Base-by-base conservation (phyloP, 2,797 vertebrate genomes). In the Trachops cirrhosus region DNA sequence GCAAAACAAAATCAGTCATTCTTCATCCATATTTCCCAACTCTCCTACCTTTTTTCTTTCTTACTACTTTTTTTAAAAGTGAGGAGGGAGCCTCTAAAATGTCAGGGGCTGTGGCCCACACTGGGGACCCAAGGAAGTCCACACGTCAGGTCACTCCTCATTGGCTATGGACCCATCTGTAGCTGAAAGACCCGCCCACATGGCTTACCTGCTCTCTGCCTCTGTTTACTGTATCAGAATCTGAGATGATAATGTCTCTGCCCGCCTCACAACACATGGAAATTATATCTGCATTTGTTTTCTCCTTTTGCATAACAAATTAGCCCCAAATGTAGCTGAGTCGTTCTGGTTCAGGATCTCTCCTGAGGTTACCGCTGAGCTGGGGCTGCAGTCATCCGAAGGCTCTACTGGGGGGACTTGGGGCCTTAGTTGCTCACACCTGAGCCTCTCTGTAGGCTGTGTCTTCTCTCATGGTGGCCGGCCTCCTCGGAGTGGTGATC, bases 341-440 rank as follows among this genome's bases (percentile, higher is more conserved):
- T n/a, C 15, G 74, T 39, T 75, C 59, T 70, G 78, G 74, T 22
- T 57, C 7, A 34, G 74, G 9, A 8, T 50, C 79, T 64, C 46
- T 37, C 11, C 0, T 0, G 19, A 50, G n/a, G 34, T 24, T 41
- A 34, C 37, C 5, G n/a, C 54, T 29, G 14, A 7, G n/a, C 22
- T 2, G 4, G 67, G 54, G 12, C 37, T 62, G 19, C 44, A 11
- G n/a, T 46, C 62, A 5, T 44, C 48, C 10, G 29, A 70, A 93
- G 59, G 70, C 11, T 91, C 24, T 0, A 16, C 0, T 22, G 18
- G 10, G 48, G 54, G 19, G 24, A 34, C 4, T 0, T 0, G 22
- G 34, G 59, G 34, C 24, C 57, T 84, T 54, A 1, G 46, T n/a
- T 78, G 21, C 41, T 75, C 5, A 16, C 19, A 5, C 41, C 75